A percentile compares a stretch with the other conserved stretches of the same genome.
Conservation (phyloP, 2,888 invertebrate species). For the Synergus itoensis region DNA sequence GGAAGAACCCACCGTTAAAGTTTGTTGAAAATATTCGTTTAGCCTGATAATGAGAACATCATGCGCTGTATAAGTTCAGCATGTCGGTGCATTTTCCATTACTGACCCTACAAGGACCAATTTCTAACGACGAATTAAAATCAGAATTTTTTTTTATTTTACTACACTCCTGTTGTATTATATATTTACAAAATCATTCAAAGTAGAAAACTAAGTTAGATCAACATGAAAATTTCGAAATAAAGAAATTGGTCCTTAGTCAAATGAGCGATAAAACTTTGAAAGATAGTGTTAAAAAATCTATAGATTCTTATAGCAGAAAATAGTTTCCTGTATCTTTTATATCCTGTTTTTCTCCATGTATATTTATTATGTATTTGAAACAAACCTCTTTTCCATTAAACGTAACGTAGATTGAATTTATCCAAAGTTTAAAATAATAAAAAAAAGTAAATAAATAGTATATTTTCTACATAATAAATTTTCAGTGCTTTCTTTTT, state of each 20-base stretch:
- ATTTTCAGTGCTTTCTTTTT: not conserved
- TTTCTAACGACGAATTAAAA: not conserved
- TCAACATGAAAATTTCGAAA: not conserved
- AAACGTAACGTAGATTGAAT: not conserved
- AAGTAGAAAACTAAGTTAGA: not conserved
- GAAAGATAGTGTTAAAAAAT: conserved; percentile 31
- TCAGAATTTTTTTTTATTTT: not conserved
- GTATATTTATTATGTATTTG: conserved; percentile 44
- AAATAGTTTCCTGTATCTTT: conserved; percentile 38
- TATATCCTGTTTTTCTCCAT: not conserved
- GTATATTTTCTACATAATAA: not conserved
- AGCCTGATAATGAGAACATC: conserved; percentile 25
- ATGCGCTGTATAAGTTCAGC: conserved; percentile 39
- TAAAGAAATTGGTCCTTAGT: conserved; percentile 39
- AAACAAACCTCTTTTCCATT: not conserved
- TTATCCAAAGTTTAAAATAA: not conserved
- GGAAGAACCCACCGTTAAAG: conserved; percentile 37
- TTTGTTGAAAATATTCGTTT: conserved; percentile 34
- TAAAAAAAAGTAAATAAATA: not conserved
- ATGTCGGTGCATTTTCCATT: conserved; percentile 41
- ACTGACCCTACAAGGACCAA: conserved; percentile 31
- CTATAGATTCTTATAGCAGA: conserved; percentile 1
- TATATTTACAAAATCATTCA: not conserved
- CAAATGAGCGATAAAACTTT: conserved; percentile 30
- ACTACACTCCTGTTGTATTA: not conserved